Percentiles rank a stretch among this genome's conserved stretches.
These are phyloP conservation scores for Amphiura filiformis DNA, from an alignment of 35 echinoderm and acorn worm species.

Conservation along the genomic window DNA sequence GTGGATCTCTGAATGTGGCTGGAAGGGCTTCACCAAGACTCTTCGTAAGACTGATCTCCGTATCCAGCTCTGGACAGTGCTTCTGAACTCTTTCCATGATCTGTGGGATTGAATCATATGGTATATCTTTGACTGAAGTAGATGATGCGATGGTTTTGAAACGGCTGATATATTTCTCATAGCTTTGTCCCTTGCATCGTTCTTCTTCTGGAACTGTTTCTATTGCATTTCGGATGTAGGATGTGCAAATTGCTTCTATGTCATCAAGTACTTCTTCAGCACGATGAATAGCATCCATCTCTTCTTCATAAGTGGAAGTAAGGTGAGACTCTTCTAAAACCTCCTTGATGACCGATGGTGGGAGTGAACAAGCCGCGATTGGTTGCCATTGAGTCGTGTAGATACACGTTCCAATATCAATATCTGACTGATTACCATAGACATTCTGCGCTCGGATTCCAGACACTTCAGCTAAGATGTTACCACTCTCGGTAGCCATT, in stretches of 20 bases:
- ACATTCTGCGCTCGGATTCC: constrained; percentile 62
- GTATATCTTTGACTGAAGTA: constrained; percentile 20
- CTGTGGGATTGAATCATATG: constrained; percentile 54
- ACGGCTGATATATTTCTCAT: constrained; percentile 19
- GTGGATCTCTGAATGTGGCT: constrained; percentile 66
- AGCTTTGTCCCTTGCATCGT: constrained; percentile 3
- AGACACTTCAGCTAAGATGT: constrained; percentile 51
- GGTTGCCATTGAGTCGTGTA: constrained; percentile 77
- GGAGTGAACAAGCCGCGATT: constrained; percentile 26
- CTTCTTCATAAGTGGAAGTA: constrained; percentile 35
- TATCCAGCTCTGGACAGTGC: constrained; percentile 52
- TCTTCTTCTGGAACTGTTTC: constrained; percentile 51
- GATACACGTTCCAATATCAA: constrained; percentile 68
- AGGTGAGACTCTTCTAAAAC: constrained; percentile 49
- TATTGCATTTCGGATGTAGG: constrained; percentile 80
- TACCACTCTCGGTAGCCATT: constrained; percentile 38
- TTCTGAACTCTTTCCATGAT: constrained; percentile 53
- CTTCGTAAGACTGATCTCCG: constrained; percentile 69
- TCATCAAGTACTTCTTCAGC: constrained; percentile 48
- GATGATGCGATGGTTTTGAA: constrained; percentile 9
- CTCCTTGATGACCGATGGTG: constrained; percentile 52
- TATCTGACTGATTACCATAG: constrained; percentile 31
- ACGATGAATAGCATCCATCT: constrained; percentile 45
- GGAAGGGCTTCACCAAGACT: constrained; percentile 60
- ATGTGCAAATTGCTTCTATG: constrained; percentile 58